Percentiles rank a stretch among this genome's conserved stretches.
Conservation (phyloP, 2,888 invertebrate genomes). For the Geophilus truncorum region DNA sequence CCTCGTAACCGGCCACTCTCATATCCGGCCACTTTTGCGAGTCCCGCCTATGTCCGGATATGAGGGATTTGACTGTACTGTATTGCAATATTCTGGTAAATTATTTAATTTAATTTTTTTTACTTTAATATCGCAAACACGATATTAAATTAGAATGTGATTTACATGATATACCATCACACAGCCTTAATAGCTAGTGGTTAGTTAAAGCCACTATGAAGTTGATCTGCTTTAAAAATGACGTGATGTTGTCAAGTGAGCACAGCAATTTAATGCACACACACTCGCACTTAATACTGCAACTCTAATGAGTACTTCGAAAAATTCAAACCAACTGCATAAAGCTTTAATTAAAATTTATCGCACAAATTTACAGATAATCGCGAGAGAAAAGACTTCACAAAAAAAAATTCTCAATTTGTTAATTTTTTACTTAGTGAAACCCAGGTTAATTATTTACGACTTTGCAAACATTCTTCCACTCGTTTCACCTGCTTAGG, state of each 20-base stretch:
- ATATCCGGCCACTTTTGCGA: no score
- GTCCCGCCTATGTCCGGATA: no score
- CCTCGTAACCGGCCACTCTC: no score
- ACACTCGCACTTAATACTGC: background rate
- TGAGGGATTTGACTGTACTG: no score
- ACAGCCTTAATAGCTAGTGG: no score
- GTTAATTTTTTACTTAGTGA: background rate
- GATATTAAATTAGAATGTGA: no score
- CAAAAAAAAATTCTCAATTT: background rate
- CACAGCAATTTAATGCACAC: background rate
- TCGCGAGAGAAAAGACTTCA: background rate
- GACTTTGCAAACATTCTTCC: slow-evolving; percentile 20
- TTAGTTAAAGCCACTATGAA: background rate
- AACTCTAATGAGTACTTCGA: background rate
- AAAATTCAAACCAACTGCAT: background rate
- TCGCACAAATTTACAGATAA: background rate
- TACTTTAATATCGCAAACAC: no score
- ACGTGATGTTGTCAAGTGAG: background rate
- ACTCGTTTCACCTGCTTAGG: slow-evolving; percentile 21
- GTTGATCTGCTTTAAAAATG: background rate
- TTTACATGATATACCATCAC: no score
- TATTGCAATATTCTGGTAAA: no score
- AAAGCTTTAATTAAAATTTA: background rate
- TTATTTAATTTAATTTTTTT: no score
- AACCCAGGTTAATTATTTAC: background rate